Conservation (phyloP, 2,113 vertebrate genomes). For the Sigmodon hispidus region DNA sequence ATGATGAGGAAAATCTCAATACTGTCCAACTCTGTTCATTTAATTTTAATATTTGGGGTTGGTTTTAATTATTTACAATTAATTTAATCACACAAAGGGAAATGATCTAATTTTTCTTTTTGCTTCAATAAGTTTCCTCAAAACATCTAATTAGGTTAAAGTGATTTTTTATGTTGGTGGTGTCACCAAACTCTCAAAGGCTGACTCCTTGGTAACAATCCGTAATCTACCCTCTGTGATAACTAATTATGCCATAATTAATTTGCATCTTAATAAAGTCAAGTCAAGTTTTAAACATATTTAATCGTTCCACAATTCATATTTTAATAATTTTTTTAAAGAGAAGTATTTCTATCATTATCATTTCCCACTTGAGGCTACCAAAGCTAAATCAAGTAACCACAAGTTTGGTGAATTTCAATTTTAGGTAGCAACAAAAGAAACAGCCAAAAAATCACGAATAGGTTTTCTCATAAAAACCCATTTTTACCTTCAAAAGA, state of each 20-base stretch:
- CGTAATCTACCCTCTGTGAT: not conserved
- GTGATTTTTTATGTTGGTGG: not conserved
- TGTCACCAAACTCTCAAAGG: not conserved
- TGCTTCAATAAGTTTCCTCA: not conserved
- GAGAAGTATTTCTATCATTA: not conserved
- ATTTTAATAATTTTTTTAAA: constrained; percentile 4
- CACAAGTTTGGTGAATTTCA: not conserved
- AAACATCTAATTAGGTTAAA: not conserved
- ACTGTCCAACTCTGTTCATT: not conserved
- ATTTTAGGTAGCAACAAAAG: constrained; percentile 61
- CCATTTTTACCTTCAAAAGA: constrained; percentile 44
- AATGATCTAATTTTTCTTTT: not conserved
- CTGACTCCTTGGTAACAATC: not conserved
- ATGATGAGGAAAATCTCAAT: constrained; percentile 9
- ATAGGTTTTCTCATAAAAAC: constrained; percentile 25
- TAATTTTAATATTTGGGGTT: not conserved
- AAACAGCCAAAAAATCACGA: constrained; percentile 34
- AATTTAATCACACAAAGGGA: not conserved
- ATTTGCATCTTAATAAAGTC: not conserved
- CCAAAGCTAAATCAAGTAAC: not conserved
- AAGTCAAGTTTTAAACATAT: not conserved
- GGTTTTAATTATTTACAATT: not conserved
- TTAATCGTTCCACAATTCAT: not conserved
- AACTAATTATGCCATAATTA: constrained; percentile 14
- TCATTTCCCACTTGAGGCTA: not conserved